These are phyloP conservation scores for Nilaparvata lugens DNA, from an alignment of 1,140 invertebrate species.

Conservation along the genomic window DNA sequence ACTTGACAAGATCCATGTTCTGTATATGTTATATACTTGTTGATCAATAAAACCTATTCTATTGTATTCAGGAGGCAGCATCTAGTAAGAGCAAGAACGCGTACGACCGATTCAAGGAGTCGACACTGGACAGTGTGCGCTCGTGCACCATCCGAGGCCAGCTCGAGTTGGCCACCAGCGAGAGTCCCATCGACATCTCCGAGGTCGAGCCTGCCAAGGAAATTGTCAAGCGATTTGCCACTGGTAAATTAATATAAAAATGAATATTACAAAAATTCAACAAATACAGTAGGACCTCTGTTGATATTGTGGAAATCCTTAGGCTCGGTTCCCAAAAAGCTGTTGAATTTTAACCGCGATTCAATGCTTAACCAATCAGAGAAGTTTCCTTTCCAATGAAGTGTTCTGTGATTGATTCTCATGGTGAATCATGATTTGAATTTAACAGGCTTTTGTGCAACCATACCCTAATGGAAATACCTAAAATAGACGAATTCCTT, in stretches of 20 bases:
- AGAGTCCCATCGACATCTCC: conserved; percentile 65
- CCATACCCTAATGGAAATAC: too few relatives aligned
- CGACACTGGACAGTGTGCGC: conserved; percentile 75
- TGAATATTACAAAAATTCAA: background rate
- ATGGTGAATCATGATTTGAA: too few relatives aligned
- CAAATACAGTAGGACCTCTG: too few relatives aligned
- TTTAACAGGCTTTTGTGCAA: too few relatives aligned
- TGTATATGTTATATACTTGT: too few relatives aligned
- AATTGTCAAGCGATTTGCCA: conserved; percentile 88
- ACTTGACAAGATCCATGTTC: too few relatives aligned
- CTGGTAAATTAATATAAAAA: conserved; percentile 37
- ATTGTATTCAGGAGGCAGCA: conserved; percentile 61
- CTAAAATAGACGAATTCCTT: too few relatives aligned
- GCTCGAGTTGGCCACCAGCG: conserved; percentile 68
- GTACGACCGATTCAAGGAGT: conserved; percentile 83
- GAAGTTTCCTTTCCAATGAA: too few relatives aligned
- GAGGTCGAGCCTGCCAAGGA: conserved; percentile 89
- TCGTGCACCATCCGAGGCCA: conserved; percentile 89
- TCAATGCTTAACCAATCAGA: too few relatives aligned
- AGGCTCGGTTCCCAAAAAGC: background rate
- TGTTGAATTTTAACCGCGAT: too few relatives aligned
- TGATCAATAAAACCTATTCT: conserved; percentile 8
- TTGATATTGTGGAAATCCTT: too few relatives aligned
- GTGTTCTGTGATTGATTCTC: too few relatives aligned
- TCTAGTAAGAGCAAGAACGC: conserved; percentile 67